Evolutionary conservation across 2,797 vertebrate genomes (phyloP), one percentile per base, ranked within the genome.

Genomic region (Hydrophis major): DNA sequence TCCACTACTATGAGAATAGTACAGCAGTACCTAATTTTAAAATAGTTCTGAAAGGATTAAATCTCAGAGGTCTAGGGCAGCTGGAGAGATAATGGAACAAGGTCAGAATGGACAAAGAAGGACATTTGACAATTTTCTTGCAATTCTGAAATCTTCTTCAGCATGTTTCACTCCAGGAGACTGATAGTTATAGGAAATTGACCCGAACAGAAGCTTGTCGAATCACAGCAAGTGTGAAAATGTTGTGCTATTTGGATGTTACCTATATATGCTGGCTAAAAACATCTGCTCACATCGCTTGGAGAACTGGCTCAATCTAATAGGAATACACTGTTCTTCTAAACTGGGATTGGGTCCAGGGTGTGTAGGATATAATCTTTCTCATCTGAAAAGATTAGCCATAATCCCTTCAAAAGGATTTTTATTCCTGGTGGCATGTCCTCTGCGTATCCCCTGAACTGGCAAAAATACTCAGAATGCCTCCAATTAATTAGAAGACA

Each of bases 391-490:
- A 83, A 47, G 78, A 83, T 83, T 47, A 83, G 92, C 50, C 53
- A 74, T 86, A 56, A 87, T 0, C 25, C 69, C 89, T 95, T 95
- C 96, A 93, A 94, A 94, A 96, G 91, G 78, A 4, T 59, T 94
- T 92, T 91, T 96, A 94, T 94, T 94, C 42, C 94, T 95, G 94
- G 91, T 93, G 94, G 63, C 66, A 1, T 0, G 0, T 47, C 89
- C 83, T 95, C 90, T 95, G 96, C 95, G 95, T 96, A 94, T 95
- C 97, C 91, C 27, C 95, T 83, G 91, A 90, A 88, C 94, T 95
- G 95, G 95, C 94, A 93, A 25, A 89, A 86, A 93, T 55, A 42
- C 61, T 87, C 61, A 86, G 59, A 87, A 53, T 32, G 47, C 60
- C 53, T 95, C 78, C 11, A 11, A 6, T 56, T 32, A 27, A 42